Percentiles rank a stretch among this genome's conserved stretches.
Conservation (phyloP, 2,797 vertebrate species). For the Sebastes umbrosus region DNA sequence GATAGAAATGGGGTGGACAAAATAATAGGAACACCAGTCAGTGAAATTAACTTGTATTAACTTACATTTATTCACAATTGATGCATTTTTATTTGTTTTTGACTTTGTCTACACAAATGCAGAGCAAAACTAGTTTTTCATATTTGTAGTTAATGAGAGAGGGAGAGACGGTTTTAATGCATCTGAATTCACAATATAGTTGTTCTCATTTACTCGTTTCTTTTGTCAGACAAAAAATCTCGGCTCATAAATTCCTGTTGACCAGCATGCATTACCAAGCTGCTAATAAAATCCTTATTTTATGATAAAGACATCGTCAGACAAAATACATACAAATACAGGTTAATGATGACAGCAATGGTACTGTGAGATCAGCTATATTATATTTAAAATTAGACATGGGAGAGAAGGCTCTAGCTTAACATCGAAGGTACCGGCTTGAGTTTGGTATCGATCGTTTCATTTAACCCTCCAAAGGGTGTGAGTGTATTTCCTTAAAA, state of each 20-base stretch:
- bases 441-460: not conserved
- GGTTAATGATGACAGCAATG: not conserved
- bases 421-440: not conserved
- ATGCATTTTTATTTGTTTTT: no score
- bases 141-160: no score
- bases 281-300: not conserved
- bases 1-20: no score
- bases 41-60: no score
- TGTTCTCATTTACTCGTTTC: not conserved
- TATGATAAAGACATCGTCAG: not conserved
- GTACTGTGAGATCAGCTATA: not conserved
- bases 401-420: not conserved
- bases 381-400: not conserved
- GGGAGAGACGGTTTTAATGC: not conserved
- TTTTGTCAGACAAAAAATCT: not conserved
- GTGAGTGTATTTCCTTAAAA: no score
- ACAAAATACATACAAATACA: not conserved
- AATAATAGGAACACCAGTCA: no score
- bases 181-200: not conserved
- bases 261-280: not conserved
- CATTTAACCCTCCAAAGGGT: not conserved
- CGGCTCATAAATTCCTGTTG: not conserved
- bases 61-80: no score
- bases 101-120: no score
- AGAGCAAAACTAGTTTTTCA: no score